These are phyloP conservation scores for Todus mexicanus DNA, from an alignment of 2,797 vertebrate genomes.

Conservation along the genomic window DNA sequence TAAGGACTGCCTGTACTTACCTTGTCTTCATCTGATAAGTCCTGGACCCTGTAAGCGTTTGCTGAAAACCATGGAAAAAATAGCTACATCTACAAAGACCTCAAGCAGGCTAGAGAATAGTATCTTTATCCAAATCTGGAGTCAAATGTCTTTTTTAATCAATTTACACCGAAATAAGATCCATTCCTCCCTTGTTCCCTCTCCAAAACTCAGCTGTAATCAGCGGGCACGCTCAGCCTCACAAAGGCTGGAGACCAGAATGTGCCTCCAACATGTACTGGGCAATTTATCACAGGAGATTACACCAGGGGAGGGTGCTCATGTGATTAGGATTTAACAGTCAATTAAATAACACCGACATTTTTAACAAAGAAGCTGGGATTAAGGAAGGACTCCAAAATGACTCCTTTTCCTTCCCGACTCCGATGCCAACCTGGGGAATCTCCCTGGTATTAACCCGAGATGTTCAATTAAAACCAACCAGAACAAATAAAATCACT, in stretches of 20 bases:
- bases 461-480: background rate
- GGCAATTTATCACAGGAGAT: conserved; percentile 50
- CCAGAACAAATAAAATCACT: background rate
- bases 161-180: background rate
- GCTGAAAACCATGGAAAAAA: background rate
- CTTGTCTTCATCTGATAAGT: background rate
- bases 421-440: background rate
- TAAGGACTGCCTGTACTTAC: background rate
- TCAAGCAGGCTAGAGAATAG: background rate
- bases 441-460: background rate
- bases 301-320: conserved; percentile 19
- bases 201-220: background rate
- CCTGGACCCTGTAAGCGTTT: background rate
- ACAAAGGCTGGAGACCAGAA: background rate
- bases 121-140: background rate
- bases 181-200: background rate
- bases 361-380: conserved; percentile 23
- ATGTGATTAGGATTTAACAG: conserved; percentile 55
- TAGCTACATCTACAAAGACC: background rate
- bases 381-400: conserved; percentile 35
- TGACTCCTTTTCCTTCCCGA: conserved; percentile 35
- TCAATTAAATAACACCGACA: conserved; percentile 38
- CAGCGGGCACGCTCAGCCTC: background rate
- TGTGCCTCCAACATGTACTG: background rate
- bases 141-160: background rate